phyloP scores from a whole-genome alignment of 2,888 invertebrate genomes.

The Drosophila atripex region DNA sequence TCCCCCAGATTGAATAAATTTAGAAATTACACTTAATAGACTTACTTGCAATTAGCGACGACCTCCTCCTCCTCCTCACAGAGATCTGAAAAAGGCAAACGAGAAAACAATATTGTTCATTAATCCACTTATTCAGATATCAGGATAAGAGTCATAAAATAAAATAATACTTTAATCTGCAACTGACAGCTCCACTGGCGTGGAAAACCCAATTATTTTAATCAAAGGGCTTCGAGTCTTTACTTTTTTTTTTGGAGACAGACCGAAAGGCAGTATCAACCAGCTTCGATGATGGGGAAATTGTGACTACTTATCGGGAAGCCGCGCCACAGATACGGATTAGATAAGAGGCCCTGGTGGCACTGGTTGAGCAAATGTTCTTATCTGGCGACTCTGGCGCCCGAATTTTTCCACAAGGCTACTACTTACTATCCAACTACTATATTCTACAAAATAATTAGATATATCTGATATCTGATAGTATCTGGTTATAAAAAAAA shows the following conservation, averaged over 20 bases:
- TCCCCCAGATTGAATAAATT: conserved; percentile 49
- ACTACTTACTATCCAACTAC: too few relatives aligned
- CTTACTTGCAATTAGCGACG: conserved; percentile 48
- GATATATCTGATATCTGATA: not conserved
- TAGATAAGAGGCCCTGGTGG: not conserved
- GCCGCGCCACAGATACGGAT: not conserved
- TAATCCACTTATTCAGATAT: conserved; percentile 14
- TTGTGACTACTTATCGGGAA: not conserved
- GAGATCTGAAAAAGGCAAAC: conserved; percentile 35
- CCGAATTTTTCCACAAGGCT: not conserved
- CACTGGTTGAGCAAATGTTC: not conserved
- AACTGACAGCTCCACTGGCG: not conserved
- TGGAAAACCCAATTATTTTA: not conserved
- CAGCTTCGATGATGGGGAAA: not conserved
- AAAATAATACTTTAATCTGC: not conserved
- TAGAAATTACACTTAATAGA: conserved; percentile 61
- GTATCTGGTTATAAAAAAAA: not conserved
- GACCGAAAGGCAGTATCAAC: not conserved
- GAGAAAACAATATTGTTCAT: too few relatives aligned
- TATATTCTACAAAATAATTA: not conserved
- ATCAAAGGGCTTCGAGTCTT: not conserved
- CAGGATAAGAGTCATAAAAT: too few relatives aligned
- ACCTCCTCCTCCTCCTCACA: conserved; percentile 12
- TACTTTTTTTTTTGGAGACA: too few relatives aligned
- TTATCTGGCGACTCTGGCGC: not conserved